Percentiles rank a stretch among this genome's conserved stretches.
Evolutionary conservation across 2,888 invertebrate species (phyloP).

Genomic region (Amaurobius ferox): DNA sequence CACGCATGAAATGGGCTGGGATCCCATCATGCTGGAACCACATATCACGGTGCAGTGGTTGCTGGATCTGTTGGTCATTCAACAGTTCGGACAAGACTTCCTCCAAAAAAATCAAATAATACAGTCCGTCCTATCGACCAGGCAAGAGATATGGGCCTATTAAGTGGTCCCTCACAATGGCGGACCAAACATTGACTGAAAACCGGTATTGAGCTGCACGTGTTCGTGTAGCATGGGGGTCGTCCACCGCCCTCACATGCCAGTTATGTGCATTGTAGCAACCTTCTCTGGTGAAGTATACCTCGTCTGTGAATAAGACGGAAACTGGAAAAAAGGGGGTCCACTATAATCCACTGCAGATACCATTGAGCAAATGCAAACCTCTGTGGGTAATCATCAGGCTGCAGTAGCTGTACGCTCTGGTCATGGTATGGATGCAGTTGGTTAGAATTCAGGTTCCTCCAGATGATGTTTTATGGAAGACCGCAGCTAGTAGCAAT

Average conservation of each 20-base stretch:
- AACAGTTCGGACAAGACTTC: constrained; percentile 71
- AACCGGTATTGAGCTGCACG: constrained; percentile 74
- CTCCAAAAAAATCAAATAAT: constrained; percentile 73
- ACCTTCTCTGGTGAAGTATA: constrained; percentile 74
- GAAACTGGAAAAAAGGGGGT: constrained; percentile 38
- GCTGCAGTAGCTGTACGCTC: constrained; percentile 8
- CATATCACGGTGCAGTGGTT: neutral
- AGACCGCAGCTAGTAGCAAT: neutral
- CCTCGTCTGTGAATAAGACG: constrained; percentile 75
- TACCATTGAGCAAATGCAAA: constrained; percentile 23
- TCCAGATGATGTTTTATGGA: neutral
- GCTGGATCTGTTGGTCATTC: constrained; percentile 26
- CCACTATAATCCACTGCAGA: neutral
- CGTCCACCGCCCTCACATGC: constrained; percentile 75
- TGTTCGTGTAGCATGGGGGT: constrained; percentile 74
- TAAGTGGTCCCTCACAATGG: constrained; percentile 73
- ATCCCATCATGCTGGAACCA: constrained; percentile 20
- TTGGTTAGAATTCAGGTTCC: constrained; percentile 11
- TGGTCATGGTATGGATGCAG: constrained; percentile 27
- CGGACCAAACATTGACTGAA: constrained; percentile 73
- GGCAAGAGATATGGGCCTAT: constrained; percentile 73
- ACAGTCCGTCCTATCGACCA: constrained; percentile 61
- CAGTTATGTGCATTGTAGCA: constrained; percentile 75
- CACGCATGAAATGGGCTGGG: constrained; percentile 8
- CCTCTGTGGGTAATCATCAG: neutral